Base-by-base conservation (phyloP, 2,113 vertebrate species). In the Syngnathus typhle region DNA sequence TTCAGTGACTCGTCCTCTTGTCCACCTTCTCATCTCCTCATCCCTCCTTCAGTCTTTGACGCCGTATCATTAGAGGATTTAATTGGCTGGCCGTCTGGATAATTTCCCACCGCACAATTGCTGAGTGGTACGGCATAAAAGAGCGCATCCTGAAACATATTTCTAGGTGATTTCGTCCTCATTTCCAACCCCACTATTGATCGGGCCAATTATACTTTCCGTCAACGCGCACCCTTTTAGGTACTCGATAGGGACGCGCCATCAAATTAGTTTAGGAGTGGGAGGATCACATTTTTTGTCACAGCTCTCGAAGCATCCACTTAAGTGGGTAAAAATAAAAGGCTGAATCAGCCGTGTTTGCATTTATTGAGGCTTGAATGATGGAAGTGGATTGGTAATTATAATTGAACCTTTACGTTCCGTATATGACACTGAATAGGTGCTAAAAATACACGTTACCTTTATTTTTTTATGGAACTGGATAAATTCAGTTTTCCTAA, bases 171-270 rank as follows among this genome's bases (percentile, higher is more conserved):
- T 73, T 81, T 64, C 56, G 58, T 69, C 51, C 74, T 84, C 81
- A 75, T 70, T 36, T 65, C 66, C 56, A 76, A 54, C 70, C 73
- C 80, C 74, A 84, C 86, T 86, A 87, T 79, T 59, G 27, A 56
- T 63, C 82, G 75, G 83, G 84, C 76, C 84, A 89, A 87, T 88
- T 89, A 80, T 71, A 81, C 68, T 74, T 84, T 78, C 73, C 82
- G 77, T 82, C 69, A 79, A 60, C 67, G 65, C 69, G 82, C 78
- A 82, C 59, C 72, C 77, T 84, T 85, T 86, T 83, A 85, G 85
- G 68, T 71, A 63, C 69, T 82, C 64, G 2, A 60, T 39, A 73
- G 69, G 75, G 74, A 80, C 68, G 75, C 78, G 60, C 76, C 75
- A 58, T 77, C 70, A 87, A 88, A 89, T 88, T 65, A 88, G 83